These are phyloP conservation scores for Philaenus spumarius DNA, from an alignment of 1,140 invertebrate species.

Conservation along the genomic window DNA sequence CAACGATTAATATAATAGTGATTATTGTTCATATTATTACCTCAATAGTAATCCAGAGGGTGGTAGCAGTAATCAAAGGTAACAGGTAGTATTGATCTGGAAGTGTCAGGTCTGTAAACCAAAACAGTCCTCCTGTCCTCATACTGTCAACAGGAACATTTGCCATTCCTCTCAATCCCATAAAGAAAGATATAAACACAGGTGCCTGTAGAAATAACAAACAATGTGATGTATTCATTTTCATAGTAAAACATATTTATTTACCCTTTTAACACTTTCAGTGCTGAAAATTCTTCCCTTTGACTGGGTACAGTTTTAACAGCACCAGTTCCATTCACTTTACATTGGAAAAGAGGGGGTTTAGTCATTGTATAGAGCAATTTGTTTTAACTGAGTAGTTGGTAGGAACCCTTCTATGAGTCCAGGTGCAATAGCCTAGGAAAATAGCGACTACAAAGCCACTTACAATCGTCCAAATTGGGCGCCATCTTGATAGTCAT, in stretches of 20 bases:
- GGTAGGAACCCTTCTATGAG: too few relatives aligned
- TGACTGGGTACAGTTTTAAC: too few relatives aligned
- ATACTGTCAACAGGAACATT: slow-evolving; percentile 82
- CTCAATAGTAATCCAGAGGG: slow-evolving; percentile 75
- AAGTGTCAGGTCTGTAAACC: slow-evolving; percentile 89
- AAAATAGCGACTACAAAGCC: too few relatives aligned
- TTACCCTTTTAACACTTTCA: neutral
- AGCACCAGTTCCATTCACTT: too few relatives aligned
- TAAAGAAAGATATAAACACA: slow-evolving; percentile 86
- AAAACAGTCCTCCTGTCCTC: slow-evolving; percentile 78
- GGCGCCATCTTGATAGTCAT: too few relatives aligned
- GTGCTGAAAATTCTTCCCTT: neutral
- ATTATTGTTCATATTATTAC: slow-evolving; percentile 36
- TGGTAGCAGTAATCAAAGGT: slow-evolving; percentile 75
- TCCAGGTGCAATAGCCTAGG: too few relatives aligned
- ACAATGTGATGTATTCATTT: slow-evolving; percentile 13
- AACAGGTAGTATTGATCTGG: slow-evolving; percentile 85
- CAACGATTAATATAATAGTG: too few relatives aligned
- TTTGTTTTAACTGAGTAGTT: too few relatives aligned
- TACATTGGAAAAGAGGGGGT: too few relatives aligned
- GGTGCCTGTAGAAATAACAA: slow-evolving; percentile 54
- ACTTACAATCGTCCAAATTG: too few relatives aligned
- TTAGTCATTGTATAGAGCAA: too few relatives aligned
- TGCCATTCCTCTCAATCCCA: slow-evolving; percentile 76
- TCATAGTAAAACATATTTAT: too few relatives aligned